These are phyloP conservation scores for Sphaerophoria taeniata DNA, from an alignment of 2,888 invertebrate genomes.

Conservation along the genomic window DNA sequence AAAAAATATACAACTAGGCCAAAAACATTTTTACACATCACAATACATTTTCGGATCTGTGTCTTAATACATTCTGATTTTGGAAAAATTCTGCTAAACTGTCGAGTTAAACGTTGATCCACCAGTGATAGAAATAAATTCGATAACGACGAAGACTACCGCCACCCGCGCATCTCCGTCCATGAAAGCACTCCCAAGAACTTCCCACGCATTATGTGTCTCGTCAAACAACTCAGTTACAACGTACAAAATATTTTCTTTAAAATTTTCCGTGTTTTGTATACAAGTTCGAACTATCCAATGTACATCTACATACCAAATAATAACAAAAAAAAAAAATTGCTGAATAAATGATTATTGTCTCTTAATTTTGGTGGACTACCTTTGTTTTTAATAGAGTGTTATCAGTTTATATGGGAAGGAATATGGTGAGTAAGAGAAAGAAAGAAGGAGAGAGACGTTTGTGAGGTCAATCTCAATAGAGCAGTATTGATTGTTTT, in stretches of 20 bases:
- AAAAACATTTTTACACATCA: constrained; percentile 55
- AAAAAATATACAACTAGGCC: constrained; percentile 32
- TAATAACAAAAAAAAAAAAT: constrained; percentile 18
- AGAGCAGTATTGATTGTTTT: too few species aligned
- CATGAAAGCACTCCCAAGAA: constrained; percentile 11
- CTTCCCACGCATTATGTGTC: constrained; percentile 58
- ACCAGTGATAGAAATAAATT: constrained; percentile 63
- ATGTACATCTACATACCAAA: neutral
- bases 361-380: too few species aligned
- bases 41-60: constrained; percentile 42
- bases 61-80: constrained; percentile 64
- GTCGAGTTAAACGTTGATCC: constrained; percentile 44
- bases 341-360: too few species aligned
- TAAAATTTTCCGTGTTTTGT: constrained; percentile 9
- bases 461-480: too few species aligned
- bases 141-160: constrained; percentile 5
- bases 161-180: constrained; percentile 27
- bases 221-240: constrained; percentile 56
- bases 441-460: too few species aligned
- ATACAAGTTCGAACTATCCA: neutral
- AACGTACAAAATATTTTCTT: neutral
- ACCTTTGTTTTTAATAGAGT: too few species aligned
- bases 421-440: too few species aligned
- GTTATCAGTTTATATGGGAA: too few species aligned
- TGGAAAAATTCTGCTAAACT: constrained; percentile 68